Conservation (phyloP, 1,140 invertebrate species). For the Ladona fulva region DNA sequence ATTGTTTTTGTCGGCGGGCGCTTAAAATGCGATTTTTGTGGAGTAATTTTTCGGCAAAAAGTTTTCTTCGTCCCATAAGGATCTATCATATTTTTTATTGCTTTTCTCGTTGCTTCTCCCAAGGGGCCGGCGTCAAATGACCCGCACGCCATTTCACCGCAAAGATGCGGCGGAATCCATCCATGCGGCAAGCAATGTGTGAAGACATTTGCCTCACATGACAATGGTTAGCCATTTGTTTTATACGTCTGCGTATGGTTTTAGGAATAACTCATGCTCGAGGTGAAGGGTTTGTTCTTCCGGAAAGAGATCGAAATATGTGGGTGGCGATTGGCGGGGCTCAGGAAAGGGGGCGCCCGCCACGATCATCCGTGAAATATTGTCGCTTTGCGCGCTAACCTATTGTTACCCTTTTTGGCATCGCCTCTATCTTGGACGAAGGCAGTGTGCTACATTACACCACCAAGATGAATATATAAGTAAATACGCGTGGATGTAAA, state of each 20-base stretch:
- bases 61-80: constrained; percentile 21
- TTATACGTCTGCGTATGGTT: constrained; percentile 5
- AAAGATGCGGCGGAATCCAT: constrained; percentile 22
- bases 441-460: neutral
- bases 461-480: neutral
- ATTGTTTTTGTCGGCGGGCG: no score
- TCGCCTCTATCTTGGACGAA: neutral
- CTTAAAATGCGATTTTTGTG: no score
- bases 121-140: constrained; percentile 22
- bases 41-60: constrained; percentile 25
- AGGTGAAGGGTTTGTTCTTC: no score
- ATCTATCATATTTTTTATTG: no score
- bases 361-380: no score
- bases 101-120: no score
- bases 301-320: no score
- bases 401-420: no score
- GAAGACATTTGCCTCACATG: constrained; percentile 21
- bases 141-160: constrained; percentile 20
- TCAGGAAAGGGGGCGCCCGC: no score
- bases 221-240: constrained; percentile 21
- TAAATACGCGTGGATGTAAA: neutral
- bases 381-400: no score
- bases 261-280: no score
- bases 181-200: constrained; percentile 19
- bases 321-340: no score